phyloP scores from a whole-genome alignment of 1,140 invertebrate genomes.

The Proctacanthus coquilletti region DNA sequence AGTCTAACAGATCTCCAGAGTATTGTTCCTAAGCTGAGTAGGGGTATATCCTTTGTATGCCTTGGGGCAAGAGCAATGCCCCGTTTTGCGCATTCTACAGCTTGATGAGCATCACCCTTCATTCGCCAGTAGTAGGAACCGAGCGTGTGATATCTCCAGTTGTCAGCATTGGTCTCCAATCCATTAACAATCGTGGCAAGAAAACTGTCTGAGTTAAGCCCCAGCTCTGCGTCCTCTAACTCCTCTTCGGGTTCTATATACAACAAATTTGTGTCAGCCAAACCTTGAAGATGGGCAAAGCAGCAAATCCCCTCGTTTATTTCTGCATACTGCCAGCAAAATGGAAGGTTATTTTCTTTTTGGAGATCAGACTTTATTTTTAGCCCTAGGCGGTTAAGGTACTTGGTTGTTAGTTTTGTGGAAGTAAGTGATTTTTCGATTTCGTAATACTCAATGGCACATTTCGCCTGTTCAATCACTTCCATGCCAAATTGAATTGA shows the following conservation, averaged over 20 bases:
- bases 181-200: conserved; percentile 47
- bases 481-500: conserved; percentile 22
- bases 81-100: conserved; percentile 64
- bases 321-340: conserved; percentile 47
- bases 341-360: conserved; percentile 36
- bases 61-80: conserved; percentile 64
- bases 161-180: conserved; percentile 52
- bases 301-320: conserved; percentile 59
- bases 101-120: conserved; percentile 58
- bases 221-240: conserved; percentile 43
- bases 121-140: conserved; percentile 75
- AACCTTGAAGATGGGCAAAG: conserved; percentile 63
- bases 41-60: conserved; percentile 57
- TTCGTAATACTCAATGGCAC: conserved; percentile 21
- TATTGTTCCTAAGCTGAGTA: conserved; percentile 68
- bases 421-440: conserved; percentile 21
- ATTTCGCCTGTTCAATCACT: conserved; percentile 23
- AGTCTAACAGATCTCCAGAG: conserved; percentile 55
- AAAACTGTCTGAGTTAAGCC: conserved; percentile 47
- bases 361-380: conserved; percentile 8
- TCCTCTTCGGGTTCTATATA: conserved; percentile 46
- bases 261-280: conserved; percentile 48
- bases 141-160: conserved; percentile 73
- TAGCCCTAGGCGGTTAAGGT: conserved; percentile 5
- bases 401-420: conserved; percentile 12